Evolutionary conservation across 1,140 invertebrate genomes (phyloP).

Genomic region (Telenomus remus): DNA sequence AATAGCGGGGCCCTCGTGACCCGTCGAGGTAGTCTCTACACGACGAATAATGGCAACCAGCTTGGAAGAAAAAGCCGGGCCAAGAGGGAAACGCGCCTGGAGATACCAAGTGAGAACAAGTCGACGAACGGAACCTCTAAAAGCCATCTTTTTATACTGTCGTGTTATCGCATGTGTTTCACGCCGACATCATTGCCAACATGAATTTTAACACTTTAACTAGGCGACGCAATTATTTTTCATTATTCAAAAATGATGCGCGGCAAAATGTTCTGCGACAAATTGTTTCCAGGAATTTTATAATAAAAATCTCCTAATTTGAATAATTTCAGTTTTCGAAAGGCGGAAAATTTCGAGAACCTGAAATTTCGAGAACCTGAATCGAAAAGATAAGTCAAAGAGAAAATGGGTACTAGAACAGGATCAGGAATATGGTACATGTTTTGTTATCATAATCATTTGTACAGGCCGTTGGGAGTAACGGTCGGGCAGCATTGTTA

Average conservation of each 20-base stretch:
- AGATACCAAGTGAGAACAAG: constrained; percentile 41
- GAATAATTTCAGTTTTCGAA: no score
- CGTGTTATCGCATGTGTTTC: background rate
- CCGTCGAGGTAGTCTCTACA: constrained; percentile 27
- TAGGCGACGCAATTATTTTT: no score
- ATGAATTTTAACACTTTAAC: no score
- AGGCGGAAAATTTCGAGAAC: no score
- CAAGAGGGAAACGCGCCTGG: constrained; percentile 28
- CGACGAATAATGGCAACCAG: constrained; percentile 43
- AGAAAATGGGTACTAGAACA: background rate
- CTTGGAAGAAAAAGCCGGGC: constrained; percentile 37
- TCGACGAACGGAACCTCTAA: constrained; percentile 21
- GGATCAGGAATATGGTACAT: constrained; percentile 35
- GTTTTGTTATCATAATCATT: constrained; percentile 58
- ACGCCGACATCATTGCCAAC: constrained; percentile 11
- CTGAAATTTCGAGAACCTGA: no score
- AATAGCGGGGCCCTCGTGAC: constrained; percentile 43
- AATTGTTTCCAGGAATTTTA: no score
- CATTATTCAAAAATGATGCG: no score
- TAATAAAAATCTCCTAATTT: no score
- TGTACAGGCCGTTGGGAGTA: constrained; percentile 46
- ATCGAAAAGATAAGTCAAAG: no score
- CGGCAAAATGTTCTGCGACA: no score
- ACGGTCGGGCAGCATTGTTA: constrained; percentile 50
- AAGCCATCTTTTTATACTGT: constrained; percentile 22